A percentile compares a stretch with the other conserved stretches of the same genome.
These are phyloP conservation scores for Agrochola macilenta DNA, from an alignment of 2,888 invertebrate species.

Conservation along the genomic window DNA sequence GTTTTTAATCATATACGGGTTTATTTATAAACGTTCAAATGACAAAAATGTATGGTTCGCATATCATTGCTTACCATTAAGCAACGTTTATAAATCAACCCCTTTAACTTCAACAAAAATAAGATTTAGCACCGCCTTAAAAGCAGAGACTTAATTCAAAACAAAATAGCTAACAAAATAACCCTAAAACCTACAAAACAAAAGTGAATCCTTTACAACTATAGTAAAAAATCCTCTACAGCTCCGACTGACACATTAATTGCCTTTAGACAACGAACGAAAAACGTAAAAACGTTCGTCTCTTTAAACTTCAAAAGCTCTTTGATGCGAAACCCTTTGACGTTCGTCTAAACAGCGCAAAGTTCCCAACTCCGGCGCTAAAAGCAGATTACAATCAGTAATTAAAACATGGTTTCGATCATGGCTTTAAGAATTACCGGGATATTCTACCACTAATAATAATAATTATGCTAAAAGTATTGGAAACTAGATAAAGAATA, in stretches of 20 bases:
- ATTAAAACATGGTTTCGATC: slow-evolving; percentile 75
- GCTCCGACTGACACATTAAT: slow-evolving; percentile 51
- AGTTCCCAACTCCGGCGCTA: slow-evolving; percentile 70
- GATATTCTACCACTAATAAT: slow-evolving; percentile 7
- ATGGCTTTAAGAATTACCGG: slow-evolving; percentile 20
- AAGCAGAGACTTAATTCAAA: slow-evolving; percentile 9
- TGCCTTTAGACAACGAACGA: slow-evolving; percentile 49
- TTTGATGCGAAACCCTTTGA: slow-evolving; percentile 72
- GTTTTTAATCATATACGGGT: neutral
- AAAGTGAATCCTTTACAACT: slow-evolving; percentile 22
- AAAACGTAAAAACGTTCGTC: slow-evolving; percentile 53
- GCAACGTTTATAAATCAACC: no score
- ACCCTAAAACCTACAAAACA: slow-evolving; percentile 17
- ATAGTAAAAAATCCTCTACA: slow-evolving; percentile 19
- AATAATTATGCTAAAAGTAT: slow-evolving; percentile 40
- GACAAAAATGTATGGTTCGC: no score
- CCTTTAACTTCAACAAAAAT: neutral
- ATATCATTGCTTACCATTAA: neutral
- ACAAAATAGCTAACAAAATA: slow-evolving; percentile 24
- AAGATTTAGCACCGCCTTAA: neutral
- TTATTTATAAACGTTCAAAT: no score
- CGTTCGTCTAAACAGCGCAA: slow-evolving; percentile 71
- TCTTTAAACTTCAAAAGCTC: slow-evolving; percentile 50
- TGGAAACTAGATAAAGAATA: slow-evolving; percentile 40
- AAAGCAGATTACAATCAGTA: slow-evolving; percentile 84